Base-by-base conservation (phyloP, 2,888 invertebrate genomes). In the Netelia fuscicornis region DNA sequence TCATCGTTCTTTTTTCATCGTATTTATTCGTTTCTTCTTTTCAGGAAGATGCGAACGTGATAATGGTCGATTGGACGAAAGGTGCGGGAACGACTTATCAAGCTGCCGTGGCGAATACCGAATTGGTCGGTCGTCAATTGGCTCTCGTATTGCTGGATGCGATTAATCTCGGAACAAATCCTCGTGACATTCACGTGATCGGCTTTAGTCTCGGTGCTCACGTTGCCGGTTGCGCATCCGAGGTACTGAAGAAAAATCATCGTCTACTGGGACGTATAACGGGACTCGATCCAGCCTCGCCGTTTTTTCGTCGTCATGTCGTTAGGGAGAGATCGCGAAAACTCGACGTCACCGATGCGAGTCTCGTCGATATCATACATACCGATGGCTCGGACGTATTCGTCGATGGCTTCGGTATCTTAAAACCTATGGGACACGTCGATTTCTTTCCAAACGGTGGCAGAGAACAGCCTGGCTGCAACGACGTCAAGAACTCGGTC, bases 361-460 rank as follows among this genome's bases (percentile, higher is more conserved):
- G 94, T 37, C 95, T 96, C 84, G 96, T 96, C 0, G 96, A 96
- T 90, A 95, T 96, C n/a, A 94, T 96, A 79, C 96, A 96, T 88
- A 96, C 96, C 1, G 96, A 96, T 90, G 96, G 96, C 5, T 94
- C 94, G n/a, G 90, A 94, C 89, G 94, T 94, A 60, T 94, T 95
- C 85, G 94, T 95, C n/a, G 95, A 96, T 89, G 96, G 96, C 13
- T 96, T 96, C 89, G 96, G 96, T 1, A 91, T 96, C 44, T 93
- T 95, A 87, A 95, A 95, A 88, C 95, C 95, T 0, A 94, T 95
- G 65, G 96, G 96, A 1, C 95, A 96, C 86, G 94, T 95, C 0
- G 96, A 96, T 89, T 95, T 95, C 90, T 96, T 95, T 84, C 95
- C 95, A 0, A 96, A 96, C 86, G 96, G 96, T 5, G 96, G 96